A percentile compares a stretch with the other conserved stretches of the same genome.
Conservation (phyloP, 1,140 invertebrate genomes). For the Dufourea novaeangliae region DNA sequence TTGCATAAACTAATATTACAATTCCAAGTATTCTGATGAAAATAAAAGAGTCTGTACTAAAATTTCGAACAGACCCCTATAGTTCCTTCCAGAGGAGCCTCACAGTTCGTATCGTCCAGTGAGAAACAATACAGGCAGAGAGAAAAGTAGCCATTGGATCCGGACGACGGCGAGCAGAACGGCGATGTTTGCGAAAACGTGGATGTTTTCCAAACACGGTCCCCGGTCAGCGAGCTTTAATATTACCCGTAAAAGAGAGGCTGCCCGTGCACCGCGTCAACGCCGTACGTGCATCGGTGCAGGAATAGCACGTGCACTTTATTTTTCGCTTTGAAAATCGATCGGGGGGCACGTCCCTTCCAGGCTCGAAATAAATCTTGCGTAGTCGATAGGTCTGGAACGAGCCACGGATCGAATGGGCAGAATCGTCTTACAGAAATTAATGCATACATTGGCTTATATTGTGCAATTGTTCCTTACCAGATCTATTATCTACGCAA, state of each 20-base stretch:
- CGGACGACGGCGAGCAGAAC: constrained; percentile 37
- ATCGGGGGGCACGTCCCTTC: constrained; percentile 47
- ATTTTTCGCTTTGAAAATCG: constrained; percentile 57
- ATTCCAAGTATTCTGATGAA: too few relatives aligned
- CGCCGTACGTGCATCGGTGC: constrained; percentile 57
- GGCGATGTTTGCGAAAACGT: constrained; percentile 56
- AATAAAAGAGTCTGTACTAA: too few relatives aligned
- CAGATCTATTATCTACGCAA: too few relatives aligned
- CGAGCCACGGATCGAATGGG: neutral
- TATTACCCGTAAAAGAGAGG: constrained; percentile 63
- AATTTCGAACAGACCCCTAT: too few relatives aligned
- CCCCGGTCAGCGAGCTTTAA: constrained; percentile 53
- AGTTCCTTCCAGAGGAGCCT: neutral
- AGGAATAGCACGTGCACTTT: constrained; percentile 64
- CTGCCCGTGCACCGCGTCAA: constrained; percentile 51
- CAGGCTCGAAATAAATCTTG: constrained; percentile 47
- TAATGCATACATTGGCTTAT: neutral
- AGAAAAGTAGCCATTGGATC: constrained; percentile 33
- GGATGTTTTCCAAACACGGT: constrained; percentile 64
- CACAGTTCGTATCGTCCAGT: constrained; percentile 35
- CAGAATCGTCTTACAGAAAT: neutral
- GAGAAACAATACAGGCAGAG: constrained; percentile 3
- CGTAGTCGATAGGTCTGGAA: constrained; percentile 24
- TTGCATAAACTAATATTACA: too few relatives aligned
- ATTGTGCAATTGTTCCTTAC: too few relatives aligned